These are phyloP conservation scores for Neodontobutis hainanensis DNA, from an alignment of 2,113 vertebrate species.

Conservation along the genomic window DNA sequence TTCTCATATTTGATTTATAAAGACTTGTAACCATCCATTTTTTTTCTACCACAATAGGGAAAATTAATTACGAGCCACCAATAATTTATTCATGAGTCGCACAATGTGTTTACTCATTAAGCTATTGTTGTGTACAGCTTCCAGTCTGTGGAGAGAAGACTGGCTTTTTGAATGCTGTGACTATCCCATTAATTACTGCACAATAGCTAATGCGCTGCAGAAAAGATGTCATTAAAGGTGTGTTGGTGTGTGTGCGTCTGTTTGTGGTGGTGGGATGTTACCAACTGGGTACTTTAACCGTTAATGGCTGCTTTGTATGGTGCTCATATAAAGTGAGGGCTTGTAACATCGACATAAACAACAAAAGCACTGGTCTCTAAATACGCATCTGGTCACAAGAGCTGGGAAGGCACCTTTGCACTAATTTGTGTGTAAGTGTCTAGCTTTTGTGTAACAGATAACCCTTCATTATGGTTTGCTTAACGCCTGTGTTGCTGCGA, in stretches of 20 bases:
- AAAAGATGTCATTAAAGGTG: constrained; percentile 70
- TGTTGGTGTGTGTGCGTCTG: constrained; percentile 21
- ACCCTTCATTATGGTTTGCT: constrained; percentile 16
- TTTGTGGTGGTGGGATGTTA: constrained; percentile 41
- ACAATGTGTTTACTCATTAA: constrained; percentile 77
- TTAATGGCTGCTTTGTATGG: constrained; percentile 51
- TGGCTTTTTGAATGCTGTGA: constrained; percentile 65
- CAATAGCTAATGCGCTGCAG: constrained; percentile 75
- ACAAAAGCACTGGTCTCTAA: constrained; percentile 8
- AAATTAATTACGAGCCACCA: constrained; percentile 71
- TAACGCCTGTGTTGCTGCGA: not conserved
- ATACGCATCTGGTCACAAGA: not conserved
- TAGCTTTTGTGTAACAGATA: constrained; percentile 22
- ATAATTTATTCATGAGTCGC: constrained; percentile 76
- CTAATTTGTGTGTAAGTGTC: constrained; percentile 14
- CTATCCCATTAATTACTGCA: constrained; percentile 76
- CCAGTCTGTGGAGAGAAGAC: constrained; percentile 69
- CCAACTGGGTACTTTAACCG: constrained; percentile 43
- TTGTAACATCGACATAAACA: constrained; percentile 14
- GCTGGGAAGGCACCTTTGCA: not conserved
- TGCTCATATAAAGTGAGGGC: constrained; percentile 37
- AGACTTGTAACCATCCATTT: constrained; percentile 44
- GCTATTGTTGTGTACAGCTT: constrained; percentile 68
- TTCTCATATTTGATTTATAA: constrained; percentile 66
- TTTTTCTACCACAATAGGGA: constrained; percentile 58